These are phyloP conservation scores for Dryoscopus gambensis DNA, from an alignment of 2,113 vertebrate genomes.

Conservation along the genomic window DNA sequence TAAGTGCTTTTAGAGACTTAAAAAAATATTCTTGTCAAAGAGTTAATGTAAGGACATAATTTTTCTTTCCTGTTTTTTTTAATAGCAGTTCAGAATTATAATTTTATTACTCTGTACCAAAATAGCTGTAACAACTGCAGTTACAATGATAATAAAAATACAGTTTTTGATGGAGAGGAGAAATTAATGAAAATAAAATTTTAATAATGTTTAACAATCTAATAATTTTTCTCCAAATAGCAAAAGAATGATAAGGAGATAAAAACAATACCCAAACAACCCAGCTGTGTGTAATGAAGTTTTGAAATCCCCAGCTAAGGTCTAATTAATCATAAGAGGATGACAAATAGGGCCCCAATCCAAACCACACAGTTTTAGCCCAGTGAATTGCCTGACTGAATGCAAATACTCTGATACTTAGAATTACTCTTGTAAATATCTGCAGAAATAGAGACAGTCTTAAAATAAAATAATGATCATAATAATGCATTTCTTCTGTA, in stretches of 20 bases:
- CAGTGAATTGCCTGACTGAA: background rate
- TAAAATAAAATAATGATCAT: background rate
- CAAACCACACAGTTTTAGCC: background rate
- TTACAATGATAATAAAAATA: background rate
- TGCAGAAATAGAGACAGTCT: background rate
- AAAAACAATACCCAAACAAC: background rate
- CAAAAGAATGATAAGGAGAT: background rate
- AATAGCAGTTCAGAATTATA: background rate
- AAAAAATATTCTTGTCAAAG: background rate
- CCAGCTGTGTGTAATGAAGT: background rate
- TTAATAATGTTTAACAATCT: background rate
- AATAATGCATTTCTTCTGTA: background rate
- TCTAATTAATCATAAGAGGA: background rate
- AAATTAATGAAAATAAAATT: background rate
- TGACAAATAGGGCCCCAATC: background rate
- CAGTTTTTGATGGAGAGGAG: background rate
- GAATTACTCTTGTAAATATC: background rate
- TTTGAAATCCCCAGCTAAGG: background rate
- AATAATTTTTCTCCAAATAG: background rate
- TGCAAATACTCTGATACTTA: background rate
- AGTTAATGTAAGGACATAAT: background rate
- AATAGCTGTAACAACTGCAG: background rate
- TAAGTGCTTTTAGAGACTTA: background rate
- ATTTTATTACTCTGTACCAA: background rate
- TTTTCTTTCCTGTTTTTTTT: background rate